phyloP scores from a whole-genome alignment of 2,113 vertebrate genomes.

The Mastomys natalensis region DNA sequence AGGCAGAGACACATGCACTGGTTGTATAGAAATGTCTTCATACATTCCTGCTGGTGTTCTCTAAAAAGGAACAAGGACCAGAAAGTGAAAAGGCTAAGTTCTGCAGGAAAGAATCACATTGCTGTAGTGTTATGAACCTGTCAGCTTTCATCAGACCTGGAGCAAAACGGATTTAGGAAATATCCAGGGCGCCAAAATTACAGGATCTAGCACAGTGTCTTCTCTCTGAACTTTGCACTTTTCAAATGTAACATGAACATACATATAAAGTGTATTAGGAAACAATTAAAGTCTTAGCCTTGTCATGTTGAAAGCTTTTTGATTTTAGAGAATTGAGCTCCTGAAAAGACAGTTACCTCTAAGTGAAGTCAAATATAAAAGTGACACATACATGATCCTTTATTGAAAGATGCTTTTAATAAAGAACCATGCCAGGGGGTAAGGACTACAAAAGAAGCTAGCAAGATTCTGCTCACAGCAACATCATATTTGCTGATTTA shows the following conservation, averaged over 20 bases:
- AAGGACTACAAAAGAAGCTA: neutral
- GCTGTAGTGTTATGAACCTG: neutral
- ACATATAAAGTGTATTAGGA: neutral
- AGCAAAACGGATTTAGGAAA: neutral
- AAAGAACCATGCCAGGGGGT: neutral
- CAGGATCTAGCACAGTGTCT: neutral
- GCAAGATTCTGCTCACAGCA: neutral
- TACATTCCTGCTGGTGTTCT: neutral
- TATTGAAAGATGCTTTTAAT: neutral
- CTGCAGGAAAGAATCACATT: neutral
- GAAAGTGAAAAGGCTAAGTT: constrained; percentile 12
- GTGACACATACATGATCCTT: neutral
- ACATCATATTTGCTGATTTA: neutral
- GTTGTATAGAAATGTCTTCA: neutral
- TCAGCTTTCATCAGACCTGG: neutral
- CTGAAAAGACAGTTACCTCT: neutral
- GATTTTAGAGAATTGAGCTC: neutral
- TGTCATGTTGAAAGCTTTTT: neutral
- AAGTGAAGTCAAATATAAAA: neutral
- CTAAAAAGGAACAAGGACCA: neutral
- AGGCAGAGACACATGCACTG: neutral
- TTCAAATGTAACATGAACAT: neutral
- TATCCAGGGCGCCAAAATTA: neutral
- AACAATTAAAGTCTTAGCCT: neutral
- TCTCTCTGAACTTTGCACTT: neutral